These are phyloP conservation scores for Laticauda colubrina DNA, from an alignment of 2,113 vertebrate genomes.

Conservation along the genomic window DNA sequence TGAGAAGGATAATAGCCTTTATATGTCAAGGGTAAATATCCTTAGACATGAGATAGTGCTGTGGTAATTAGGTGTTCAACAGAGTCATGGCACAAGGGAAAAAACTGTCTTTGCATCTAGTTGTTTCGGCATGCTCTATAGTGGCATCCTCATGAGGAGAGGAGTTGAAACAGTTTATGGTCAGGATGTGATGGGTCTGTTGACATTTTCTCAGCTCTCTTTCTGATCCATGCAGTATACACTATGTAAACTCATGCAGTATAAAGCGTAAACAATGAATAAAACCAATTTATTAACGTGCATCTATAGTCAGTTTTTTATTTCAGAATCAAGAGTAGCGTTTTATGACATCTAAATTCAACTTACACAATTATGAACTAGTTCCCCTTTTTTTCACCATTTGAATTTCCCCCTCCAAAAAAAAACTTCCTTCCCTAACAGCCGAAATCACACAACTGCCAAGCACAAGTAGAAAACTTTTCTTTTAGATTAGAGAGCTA, in stretches of 20 bases:
- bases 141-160: background rate
- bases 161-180: background rate
- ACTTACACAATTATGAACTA: background rate
- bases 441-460: background rate
- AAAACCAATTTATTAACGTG: constrained; percentile 17
- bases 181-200: background rate
- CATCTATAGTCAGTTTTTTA: background rate
- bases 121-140: background rate
- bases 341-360: background rate
- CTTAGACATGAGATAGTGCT: background rate
- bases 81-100: background rate
- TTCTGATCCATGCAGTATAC: background rate
- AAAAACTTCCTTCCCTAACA: background rate
- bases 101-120: background rate
- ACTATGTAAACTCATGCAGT: background rate
- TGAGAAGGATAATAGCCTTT: background rate
- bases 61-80: background rate
- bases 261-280: background rate
- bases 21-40: background rate
- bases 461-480: background rate
- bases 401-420: constrained; percentile 14
- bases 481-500: background rate
- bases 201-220: background rate
- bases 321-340: background rate
- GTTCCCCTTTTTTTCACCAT: background rate